Evolutionary conservation across 2,888 invertebrate genomes (phyloP).

Genomic region (Amblyjoppa fuscipennis): DNA sequence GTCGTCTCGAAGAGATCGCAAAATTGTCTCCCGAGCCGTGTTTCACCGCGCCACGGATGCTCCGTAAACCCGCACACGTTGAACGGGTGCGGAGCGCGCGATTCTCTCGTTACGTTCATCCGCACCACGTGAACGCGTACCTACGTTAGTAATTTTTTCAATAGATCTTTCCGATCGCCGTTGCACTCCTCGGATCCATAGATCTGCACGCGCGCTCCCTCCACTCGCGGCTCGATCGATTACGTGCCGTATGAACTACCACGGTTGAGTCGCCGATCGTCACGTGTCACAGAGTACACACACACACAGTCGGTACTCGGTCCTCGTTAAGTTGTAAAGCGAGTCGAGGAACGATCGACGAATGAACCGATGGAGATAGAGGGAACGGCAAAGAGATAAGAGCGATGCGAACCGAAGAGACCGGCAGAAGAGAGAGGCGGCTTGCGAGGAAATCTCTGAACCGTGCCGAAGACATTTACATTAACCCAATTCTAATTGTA

Average conservation of each 20-base stretch:
- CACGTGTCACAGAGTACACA: slow-evolving; percentile 26
- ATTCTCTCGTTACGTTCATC: slow-evolving; percentile 47
- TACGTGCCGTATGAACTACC: slow-evolving; percentile 7
- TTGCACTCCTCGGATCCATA: slow-evolving; percentile 15
- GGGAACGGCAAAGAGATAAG: background rate
- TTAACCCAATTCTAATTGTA: slow-evolving; percentile 70
- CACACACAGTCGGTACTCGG: slow-evolving; percentile 9
- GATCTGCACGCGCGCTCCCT: slow-evolving; percentile 36
- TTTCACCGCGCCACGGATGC: slow-evolving; percentile 21
- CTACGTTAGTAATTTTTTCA: slow-evolving; percentile 23
- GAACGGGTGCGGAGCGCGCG: slow-evolving; percentile 39
- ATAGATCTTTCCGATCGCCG: background rate
- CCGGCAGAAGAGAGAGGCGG: background rate
- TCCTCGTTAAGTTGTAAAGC: slow-evolving; percentile 39
- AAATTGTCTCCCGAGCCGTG: slow-evolving; percentile 51
- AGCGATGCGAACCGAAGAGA: slow-evolving; percentile 48
- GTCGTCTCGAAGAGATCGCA: slow-evolving; percentile 39
- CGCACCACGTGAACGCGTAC: slow-evolving; percentile 7
- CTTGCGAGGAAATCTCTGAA: slow-evolving; percentile 47
- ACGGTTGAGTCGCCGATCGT: slow-evolving; percentile 30
- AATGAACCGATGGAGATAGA: slow-evolving; percentile 2
- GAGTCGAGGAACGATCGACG: slow-evolving; percentile 7
- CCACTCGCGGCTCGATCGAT: slow-evolving; percentile 51
- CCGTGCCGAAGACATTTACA: slow-evolving; percentile 70
- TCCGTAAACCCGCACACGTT: slow-evolving; percentile 37